Evolutionary conservation across 2,113 vertebrate species (phyloP), one percentile per base, ranked within the genome.

Genomic region (Maccullochella peelii): DNA sequence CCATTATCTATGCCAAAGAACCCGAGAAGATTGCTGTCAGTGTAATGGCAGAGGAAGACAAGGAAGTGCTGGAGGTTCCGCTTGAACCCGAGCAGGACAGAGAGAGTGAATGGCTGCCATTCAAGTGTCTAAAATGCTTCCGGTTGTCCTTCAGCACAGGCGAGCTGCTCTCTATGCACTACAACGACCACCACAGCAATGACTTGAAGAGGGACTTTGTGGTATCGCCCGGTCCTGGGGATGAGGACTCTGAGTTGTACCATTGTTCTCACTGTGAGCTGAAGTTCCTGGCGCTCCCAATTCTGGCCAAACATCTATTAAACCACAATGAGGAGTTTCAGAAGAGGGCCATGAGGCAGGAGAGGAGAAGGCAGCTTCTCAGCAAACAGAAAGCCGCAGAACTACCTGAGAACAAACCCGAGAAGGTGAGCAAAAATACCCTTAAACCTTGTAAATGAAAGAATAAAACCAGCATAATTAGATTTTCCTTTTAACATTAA

Each of bases 311-410:
- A n/a, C 98, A 99, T 93, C 97, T 99, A 86, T 96, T 94, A 82
- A 89, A 96, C 85, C 98, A 99, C 96, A 98, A 97, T 12, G 97
- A 99, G 82, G 97, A 98, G 89, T 99, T 98, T 95, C 96, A 99
- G 95, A 98, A 98, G 95, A 96, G 96, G 93, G 97, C 97, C 88
- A 97, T 97, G 93, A 96, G 96, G 87, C 96, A 97, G 85, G 98
- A 98, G 90, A 96, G 96, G 83, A 95, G 97, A 93, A 97, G 96
- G 84, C 97, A 97, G 95, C 96, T 98, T 92, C 94, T 97, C 90
- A 97, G 94, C 96, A 97, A 97, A 93, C 97, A 97, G 91, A 99
- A 96, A 94, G 92, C 86, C 84, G 81, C 93, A 91, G 96, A 96
- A 88, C 93, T 95, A 87, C 79, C 93, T 72, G 97, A 98, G 91